These are phyloP conservation scores for Coregonus ussuriensis DNA, from an alignment of 2,797 vertebrate species.

Conservation along the genomic window DNA sequence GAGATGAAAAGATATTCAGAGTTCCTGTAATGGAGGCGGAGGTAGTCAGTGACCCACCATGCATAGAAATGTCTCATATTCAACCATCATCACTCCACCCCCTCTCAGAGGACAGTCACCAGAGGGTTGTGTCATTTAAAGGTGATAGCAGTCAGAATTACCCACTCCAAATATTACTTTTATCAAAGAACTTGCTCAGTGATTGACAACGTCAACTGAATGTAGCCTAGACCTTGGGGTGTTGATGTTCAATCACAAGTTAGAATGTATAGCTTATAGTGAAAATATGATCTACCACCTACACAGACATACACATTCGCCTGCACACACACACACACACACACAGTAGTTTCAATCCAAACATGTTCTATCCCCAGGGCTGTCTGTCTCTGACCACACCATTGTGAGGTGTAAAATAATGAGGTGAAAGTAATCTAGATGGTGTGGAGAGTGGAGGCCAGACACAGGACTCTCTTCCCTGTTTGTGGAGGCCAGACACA, in stretches of 20 bases:
- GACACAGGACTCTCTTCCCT: neutral
- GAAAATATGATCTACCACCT: conserved; percentile 4
- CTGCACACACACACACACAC: conserved; percentile 25
- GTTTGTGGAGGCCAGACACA: neutral
- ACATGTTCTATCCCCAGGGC: conserved; percentile 57
- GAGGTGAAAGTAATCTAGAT: conserved; percentile 75
- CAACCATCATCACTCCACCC: conserved; percentile 29
- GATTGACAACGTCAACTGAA: conserved; percentile 53
- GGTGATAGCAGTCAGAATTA: conserved; percentile 56
- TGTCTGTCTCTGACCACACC: conserved; percentile 45
- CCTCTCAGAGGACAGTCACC: conserved; percentile 42
- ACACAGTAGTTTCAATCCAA: neutral
- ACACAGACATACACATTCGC: neutral
- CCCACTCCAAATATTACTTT: neutral
- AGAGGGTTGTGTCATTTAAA: conserved; percentile 62
- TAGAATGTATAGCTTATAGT: conserved; percentile 58
- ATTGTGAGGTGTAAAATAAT: conserved; percentile 58
- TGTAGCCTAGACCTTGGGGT: neutral
- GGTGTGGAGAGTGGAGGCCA: conserved; percentile 45
- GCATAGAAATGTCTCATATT: conserved; percentile 41
- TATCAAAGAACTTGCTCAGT: conserved; percentile 44
- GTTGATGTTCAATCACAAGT: conserved; percentile 67
- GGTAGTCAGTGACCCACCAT: conserved; percentile 26
- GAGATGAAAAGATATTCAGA: conserved; percentile 14
- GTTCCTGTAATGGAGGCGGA: conserved; percentile 9